A percentile compares a stretch with the other conserved stretches of the same genome.
phyloP scores from a whole-genome alignment of 2,797 vertebrate species.

The Xiphophorus birchmanni region DNA sequence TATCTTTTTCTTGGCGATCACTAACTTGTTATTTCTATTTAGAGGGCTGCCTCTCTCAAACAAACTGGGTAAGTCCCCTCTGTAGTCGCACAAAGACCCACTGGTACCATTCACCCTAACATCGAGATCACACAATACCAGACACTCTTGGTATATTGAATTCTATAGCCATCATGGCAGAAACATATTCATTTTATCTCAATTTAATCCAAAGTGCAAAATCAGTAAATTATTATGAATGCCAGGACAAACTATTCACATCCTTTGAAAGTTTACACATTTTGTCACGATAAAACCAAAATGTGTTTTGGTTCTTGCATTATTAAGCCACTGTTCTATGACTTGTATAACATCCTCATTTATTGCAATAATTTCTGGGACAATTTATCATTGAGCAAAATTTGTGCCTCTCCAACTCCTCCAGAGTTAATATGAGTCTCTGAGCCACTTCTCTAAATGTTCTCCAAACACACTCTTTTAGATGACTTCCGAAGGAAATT shows the following conservation, averaged over 20 bases:
- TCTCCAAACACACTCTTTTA: background rate
- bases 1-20: background rate
- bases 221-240: background rate
- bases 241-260: background rate
- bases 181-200: background rate
- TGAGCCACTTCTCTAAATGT: background rate
- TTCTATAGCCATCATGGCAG: slow-evolving; percentile 3
- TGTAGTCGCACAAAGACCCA: background rate
- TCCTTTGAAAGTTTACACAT: background rate
- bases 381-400: background rate
- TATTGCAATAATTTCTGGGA: background rate
- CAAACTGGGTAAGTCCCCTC: background rate
- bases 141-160: background rate
- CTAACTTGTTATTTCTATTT: background rate
- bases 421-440: background rate
- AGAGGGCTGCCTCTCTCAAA: background rate
- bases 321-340: background rate
- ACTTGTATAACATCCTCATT: background rate
- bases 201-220: background rate
- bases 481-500: background rate
- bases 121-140: background rate
- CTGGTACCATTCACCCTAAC: background rate
- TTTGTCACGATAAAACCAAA: background rate
- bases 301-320: background rate
- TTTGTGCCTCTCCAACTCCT: background rate